Percentiles rank a stretch among this genome's conserved stretches.
Conservation (phyloP, 2,113 vertebrate species). For the Miniopterus natalensis region DNA sequence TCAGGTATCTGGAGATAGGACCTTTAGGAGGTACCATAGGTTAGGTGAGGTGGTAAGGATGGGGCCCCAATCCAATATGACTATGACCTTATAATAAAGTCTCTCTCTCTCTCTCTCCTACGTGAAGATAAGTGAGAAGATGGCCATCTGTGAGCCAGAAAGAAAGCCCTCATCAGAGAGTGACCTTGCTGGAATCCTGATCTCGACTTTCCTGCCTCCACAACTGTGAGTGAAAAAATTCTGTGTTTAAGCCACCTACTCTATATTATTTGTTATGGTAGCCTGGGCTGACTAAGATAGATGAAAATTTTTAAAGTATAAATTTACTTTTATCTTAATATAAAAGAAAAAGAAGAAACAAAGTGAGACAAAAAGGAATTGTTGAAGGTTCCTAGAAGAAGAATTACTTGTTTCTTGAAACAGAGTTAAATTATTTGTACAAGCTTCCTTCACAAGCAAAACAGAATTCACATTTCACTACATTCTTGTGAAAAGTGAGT, state of each 20-base stretch:
- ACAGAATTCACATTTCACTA: neutral
- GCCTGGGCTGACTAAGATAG: neutral
- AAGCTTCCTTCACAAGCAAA: slow-evolving; percentile 33
- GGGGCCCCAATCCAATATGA: neutral
- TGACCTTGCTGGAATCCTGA: neutral
- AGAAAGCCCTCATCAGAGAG: neutral
- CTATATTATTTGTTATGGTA: neutral
- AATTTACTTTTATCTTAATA: slow-evolving; percentile 30
- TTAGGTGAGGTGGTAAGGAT: neutral
- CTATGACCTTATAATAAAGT: neutral
- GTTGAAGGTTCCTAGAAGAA: neutral
- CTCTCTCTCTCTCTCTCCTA: neutral
- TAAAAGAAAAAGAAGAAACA: slow-evolving; percentile 5
- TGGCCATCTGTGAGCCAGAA: neutral
- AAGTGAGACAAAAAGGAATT: neutral
- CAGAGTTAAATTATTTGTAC: neutral
- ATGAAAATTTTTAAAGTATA: neutral
- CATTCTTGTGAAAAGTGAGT: neutral
- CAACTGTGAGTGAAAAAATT: neutral
- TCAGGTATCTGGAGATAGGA: neutral
- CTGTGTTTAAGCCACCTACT: neutral
- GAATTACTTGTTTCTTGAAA: neutral
- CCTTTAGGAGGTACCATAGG: neutral
- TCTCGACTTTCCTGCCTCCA: neutral
- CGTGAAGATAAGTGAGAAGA: neutral